Base-by-base conservation (phyloP, 2,888 invertebrate species). In the Chelonus formosanus region DNA sequence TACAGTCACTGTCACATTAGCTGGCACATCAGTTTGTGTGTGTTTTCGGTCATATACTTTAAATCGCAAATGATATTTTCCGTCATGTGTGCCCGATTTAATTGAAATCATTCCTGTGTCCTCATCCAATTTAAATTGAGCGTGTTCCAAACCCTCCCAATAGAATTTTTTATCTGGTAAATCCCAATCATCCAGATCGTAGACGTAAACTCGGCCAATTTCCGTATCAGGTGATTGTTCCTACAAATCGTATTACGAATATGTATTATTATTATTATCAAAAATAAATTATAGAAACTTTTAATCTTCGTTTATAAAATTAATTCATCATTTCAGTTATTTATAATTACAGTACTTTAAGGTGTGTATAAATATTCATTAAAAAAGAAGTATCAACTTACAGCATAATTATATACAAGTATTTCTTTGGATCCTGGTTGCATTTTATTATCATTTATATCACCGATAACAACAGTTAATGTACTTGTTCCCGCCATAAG, bases 151-250 rank as follows among this genome's bases (percentile, higher is more conserved):
- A 54, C 90, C 90, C 80, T 95, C 95, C 95, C 96, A 97, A 81
- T 94, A 95, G 87, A 97, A 99, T 78, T 94, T 96, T 85, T 99
- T 99, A 84, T 98, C 98, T 0, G 94, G 95, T 71, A 97, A 86
- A 86, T 99, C 99, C 98, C 98, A 99, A 84, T 99, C 99, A 84
- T 99, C 99, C 71, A 95, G 86, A 85, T 99, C 99, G 80, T 96
- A 95, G 0, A 98, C 98, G 84, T 97, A 98, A 5, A 98, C 98
- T 70, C 95, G 88, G 44, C 98, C 98, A 71, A 98, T 93, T 84
- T 93, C 94, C 0, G 96, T 94, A 75, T 94, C 95, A 35, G 93
- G 94, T 64, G 95, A 92, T 84, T 93, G 92, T 8, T 95, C 94
- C 89, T 94, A 89, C 76, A 71, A 69, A 65, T 10, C 65, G 32